Evolutionary conservation across 2,888 invertebrate genomes (phyloP), one percentile per base, ranked within the genome.

Genomic region (Ophion obscuratus): DNA sequence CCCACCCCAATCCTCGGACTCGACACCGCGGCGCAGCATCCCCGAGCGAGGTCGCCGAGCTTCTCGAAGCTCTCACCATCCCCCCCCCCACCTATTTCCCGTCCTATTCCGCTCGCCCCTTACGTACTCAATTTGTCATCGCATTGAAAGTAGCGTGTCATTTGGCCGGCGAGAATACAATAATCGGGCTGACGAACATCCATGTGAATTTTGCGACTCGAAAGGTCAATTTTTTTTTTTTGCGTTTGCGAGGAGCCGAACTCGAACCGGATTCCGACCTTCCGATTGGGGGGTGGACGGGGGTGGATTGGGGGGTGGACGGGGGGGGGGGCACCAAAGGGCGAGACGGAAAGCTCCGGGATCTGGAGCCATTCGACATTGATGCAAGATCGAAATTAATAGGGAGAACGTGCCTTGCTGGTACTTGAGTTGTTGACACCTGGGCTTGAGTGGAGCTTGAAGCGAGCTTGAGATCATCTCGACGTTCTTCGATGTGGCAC

Each of bases 41-140:
- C 81, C 74, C 57, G 27, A 61, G 66, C 77, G 81, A 85, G 68
- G 36, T 78, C 27, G 53, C 44, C 24, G 70, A 81, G 74, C 74
- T 57, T 66, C 71, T 40, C 67, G 61, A 67, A 67, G 68, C 81
- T 64, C 79, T 53, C n/a, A n/a, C n/a, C n/a, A n/a, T n/a, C 27
- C 31, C 17, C 27, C 53, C 17, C 53, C 2, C 17, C 53, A 53
- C 17, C 17, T 5, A 5, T 5, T 53, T 53, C 14, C 53, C 17
- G 14, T 53, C 53, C 9, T n/a, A 14, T 64, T 47, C 78, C 78
- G 64, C 20, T 7, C 6, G 36, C n/a, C 57, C 62, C 20, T 31
- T 9, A 24, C 27, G 53, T 61, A 17, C 84, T 70, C 73, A 64
- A 74, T 78, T 85, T 78, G 78, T 74, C 81, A 64, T 66, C 44